Percentiles rank a stretch among this genome's conserved stretches.
phyloP scores from a whole-genome alignment of 2,113 vertebrate genomes.

The Dromiciops gliroides region DNA sequence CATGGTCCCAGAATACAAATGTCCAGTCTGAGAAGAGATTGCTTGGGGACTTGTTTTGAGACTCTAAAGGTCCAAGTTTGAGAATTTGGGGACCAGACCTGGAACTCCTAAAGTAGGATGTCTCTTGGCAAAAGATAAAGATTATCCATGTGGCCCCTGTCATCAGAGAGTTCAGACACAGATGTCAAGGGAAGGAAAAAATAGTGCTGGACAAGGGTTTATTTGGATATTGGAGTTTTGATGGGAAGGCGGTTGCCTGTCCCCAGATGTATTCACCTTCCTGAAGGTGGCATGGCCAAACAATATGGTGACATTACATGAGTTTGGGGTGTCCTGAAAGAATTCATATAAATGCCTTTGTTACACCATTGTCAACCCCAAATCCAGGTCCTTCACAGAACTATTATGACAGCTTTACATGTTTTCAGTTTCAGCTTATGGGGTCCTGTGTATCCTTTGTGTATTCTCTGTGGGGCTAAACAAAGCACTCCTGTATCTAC shows the following conservation, averaged over 20 bases:
- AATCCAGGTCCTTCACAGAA: not conserved
- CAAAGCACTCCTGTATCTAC: not conserved
- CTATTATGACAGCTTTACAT: not conserved
- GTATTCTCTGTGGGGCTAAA: not conserved
- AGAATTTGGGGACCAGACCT: not conserved
- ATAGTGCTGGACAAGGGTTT: not conserved
- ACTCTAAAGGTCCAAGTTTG: not conserved
- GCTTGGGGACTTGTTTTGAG: not conserved
- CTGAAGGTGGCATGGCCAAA: not conserved
- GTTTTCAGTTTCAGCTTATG: not conserved
- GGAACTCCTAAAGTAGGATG: not conserved
- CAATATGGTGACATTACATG: not conserved
- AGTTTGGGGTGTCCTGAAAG: not conserved
- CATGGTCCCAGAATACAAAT: not conserved
- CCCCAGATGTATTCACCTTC: not conserved
- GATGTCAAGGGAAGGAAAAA: not conserved
- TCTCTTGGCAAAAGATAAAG: not conserved
- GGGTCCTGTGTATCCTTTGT: not conserved
- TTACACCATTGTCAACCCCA: not conserved
- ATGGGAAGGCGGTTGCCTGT: not conserved
- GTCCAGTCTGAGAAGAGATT: not conserved
- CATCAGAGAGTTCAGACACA: not conserved
- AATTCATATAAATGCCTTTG: not conserved
- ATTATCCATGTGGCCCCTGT: not conserved
- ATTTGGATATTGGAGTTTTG: not conserved